phyloP scores from a whole-genome alignment of 2,797 vertebrate species.

The Spheniscus humboldti region DNA sequence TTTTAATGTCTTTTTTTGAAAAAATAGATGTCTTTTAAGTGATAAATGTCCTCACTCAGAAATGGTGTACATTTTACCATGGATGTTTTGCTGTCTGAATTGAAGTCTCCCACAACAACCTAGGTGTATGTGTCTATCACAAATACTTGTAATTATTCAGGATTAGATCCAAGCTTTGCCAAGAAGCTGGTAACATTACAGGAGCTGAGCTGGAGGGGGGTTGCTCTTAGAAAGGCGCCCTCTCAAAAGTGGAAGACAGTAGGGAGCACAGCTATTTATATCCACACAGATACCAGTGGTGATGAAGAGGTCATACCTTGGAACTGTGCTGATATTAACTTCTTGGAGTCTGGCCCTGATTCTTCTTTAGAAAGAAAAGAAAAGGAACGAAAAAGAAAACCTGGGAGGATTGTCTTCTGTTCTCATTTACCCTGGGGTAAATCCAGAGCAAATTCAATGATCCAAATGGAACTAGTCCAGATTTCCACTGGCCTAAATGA shows the following conservation, averaged over 20 bases:
- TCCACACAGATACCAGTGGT: neutral
- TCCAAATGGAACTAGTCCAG: conserved; percentile 20
- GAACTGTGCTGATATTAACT: neutral
- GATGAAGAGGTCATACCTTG: neutral
- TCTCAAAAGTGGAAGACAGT: neutral
- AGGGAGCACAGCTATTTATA: neutral
- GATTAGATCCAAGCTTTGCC: neutral
- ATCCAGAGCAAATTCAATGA: neutral
- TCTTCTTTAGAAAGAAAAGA: neutral
- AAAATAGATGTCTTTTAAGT: neutral
- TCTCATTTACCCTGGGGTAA: conserved; percentile 3
- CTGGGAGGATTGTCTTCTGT: neutral
- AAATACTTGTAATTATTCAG: neutral
- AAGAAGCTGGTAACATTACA: neutral
- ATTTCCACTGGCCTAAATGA: conserved; percentile 26
- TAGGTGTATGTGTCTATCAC: neutral
- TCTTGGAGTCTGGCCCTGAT: neutral
- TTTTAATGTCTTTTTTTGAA: neutral
- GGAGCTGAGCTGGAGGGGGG: neutral
- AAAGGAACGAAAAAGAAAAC: neutral
- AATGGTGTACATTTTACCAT: neutral
- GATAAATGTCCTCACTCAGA: neutral
- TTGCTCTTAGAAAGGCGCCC: neutral
- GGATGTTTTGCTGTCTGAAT: neutral
- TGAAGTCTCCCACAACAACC: neutral